Conservation (phyloP, 1,140 invertebrate genomes). For the Bombus sylvicola region DNA sequence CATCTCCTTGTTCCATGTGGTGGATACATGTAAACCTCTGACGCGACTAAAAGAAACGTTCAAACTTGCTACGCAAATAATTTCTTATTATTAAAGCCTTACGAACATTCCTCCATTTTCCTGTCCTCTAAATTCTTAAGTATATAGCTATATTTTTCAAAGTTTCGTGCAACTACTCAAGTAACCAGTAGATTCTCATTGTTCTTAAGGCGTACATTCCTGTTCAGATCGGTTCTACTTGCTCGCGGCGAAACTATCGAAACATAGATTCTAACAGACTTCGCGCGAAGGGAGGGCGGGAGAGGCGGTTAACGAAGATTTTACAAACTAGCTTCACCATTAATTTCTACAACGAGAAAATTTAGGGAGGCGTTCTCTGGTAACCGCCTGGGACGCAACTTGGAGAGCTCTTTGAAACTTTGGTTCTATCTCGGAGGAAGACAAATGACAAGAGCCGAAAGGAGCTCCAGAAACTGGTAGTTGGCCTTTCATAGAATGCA, state of each 20-base stretch:
- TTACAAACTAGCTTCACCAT: constrained; percentile 69
- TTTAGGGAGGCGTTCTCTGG: constrained; percentile 72
- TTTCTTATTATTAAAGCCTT: no score
- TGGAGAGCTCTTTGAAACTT: constrained; percentile 77
- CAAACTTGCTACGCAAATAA: no score
- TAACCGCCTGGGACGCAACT: constrained; percentile 73
- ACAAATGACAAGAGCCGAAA: constrained; percentile 76
- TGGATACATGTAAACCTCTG: no score
- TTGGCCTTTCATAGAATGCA: constrained; percentile 75
- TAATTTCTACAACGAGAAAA: constrained; percentile 75
- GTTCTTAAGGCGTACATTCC: background rate
- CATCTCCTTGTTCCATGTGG: no score
- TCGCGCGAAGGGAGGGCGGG: background rate
- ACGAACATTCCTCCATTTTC: no score
- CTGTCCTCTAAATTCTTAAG: no score
- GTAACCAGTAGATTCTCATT: background rate
- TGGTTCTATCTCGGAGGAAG: constrained; percentile 78
- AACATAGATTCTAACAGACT: constrained; percentile 48
- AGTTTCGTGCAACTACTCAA: background rate
- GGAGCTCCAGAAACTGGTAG: constrained; percentile 58
- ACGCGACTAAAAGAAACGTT: no score
- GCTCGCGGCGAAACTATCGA: constrained; percentile 50
- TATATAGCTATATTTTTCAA: background rate
- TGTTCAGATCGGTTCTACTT: constrained; percentile 26
- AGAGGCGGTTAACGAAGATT: constrained; percentile 60